phyloP scores from a whole-genome alignment of 2,113 vertebrate species.

The Lycaon pictus region DNA sequence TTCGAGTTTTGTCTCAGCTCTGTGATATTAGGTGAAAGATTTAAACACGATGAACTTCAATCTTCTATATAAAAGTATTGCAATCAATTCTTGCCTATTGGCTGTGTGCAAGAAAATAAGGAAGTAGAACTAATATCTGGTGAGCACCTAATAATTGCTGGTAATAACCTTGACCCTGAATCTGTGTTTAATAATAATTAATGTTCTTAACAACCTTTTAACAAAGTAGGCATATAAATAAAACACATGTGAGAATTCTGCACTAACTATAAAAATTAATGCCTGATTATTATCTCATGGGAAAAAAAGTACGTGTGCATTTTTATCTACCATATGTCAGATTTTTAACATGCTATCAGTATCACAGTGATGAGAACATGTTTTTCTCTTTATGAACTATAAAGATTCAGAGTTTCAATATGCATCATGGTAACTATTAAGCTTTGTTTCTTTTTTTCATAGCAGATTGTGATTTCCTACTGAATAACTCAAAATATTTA shows the following conservation, averaged over 20 bases:
- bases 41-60: not conserved
- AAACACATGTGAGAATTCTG: not conserved
- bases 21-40: not conserved
- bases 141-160: not conserved
- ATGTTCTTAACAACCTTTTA: not conserved
- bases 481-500: not conserved
- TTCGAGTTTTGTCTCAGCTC: not conserved
- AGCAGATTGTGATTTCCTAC: not conserved
- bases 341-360: not conserved
- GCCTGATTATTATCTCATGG: not conserved
- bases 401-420: not conserved
- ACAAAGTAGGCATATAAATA: not conserved
- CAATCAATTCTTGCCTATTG: not conserved
- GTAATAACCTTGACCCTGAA: not conserved
- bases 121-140: not conserved
- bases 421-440: not conserved
- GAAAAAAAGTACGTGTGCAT: not conserved
- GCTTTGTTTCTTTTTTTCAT: not conserved
- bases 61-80: not conserved
- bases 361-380: not conserved
- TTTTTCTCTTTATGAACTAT: not conserved
- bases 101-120: not conserved
- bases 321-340: not conserved
- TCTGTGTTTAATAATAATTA: constrained; percentile 24
- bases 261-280: constrained; percentile 31